These are phyloP conservation scores for Watersipora subatra DNA, from an alignment of 1,140 invertebrate genomes.

Conservation along the genomic window DNA sequence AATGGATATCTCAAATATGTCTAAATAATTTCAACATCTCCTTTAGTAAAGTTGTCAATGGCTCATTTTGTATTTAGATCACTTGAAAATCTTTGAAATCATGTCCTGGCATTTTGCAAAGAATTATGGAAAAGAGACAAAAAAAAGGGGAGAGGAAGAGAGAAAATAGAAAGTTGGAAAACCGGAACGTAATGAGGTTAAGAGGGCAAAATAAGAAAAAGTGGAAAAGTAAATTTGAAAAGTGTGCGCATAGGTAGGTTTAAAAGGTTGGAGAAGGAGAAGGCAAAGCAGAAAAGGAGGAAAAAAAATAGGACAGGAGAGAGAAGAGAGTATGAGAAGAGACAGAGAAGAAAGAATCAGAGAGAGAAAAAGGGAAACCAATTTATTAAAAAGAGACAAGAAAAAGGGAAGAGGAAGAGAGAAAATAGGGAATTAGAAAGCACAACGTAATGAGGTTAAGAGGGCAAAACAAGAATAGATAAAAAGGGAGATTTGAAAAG, in stretches of 20 bases:
- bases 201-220: not conserved
- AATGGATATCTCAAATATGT: too few relatives aligned
- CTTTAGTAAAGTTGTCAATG: too few relatives aligned
- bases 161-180: not conserved
- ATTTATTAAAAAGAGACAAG: not conserved
- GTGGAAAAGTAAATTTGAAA: not conserved
- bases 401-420: not conserved
- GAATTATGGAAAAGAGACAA: not conserved
- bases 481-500: not conserved
- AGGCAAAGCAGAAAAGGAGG: not conserved
- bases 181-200: not conserved
- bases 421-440: not conserved
- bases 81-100: too few relatives aligned
- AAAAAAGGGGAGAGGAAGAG: not conserved
- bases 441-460: not conserved
- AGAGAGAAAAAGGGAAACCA: conserved; percentile 3
- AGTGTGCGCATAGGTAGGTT: not conserved
- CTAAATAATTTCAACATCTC: too few relatives aligned
- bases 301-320: not conserved
- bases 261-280: not conserved
- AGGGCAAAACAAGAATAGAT: not conserved
- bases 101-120: too few relatives aligned
- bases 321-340: not conserved
- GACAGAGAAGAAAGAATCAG: not conserved
- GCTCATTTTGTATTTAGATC: too few relatives aligned